phyloP scores from a whole-genome alignment of 2,797 vertebrate genomes.

The Lateolabrax maculatus region DNA sequence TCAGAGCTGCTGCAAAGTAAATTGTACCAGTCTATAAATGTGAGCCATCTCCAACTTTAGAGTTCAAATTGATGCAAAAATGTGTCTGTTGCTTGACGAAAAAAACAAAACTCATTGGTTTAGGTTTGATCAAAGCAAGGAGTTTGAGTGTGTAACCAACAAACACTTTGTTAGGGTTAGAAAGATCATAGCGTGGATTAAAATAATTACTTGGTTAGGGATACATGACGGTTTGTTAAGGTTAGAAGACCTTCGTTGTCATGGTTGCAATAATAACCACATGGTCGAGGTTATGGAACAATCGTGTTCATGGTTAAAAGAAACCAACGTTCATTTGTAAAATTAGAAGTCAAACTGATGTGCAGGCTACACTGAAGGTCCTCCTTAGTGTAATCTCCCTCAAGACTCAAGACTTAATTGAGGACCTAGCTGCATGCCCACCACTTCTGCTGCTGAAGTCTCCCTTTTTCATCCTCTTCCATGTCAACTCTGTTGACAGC shows the following conservation, averaged over 20 bases:
- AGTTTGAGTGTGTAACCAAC: background rate
- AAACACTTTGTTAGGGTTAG: background rate
- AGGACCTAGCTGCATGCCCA: conserved; percentile 28
- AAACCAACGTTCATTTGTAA: background rate
- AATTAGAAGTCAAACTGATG: no score
- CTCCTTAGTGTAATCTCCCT: conserved; percentile 35
- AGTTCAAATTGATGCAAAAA: background rate
- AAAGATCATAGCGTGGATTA: background rate
- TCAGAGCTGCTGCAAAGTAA: conserved; percentile 13
- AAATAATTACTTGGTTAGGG: background rate
- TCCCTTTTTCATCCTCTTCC: conserved; percentile 26
- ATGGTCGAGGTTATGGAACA: background rate
- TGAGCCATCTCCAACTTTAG: background rate
- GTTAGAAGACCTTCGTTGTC: background rate
- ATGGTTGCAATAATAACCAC: background rate
- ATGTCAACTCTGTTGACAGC: conserved; percentile 5
- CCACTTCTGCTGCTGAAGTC: conserved; percentile 25
- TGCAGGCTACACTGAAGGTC: background rate
- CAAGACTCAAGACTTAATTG: conserved; percentile 24
- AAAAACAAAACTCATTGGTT: conserved; percentile 3
- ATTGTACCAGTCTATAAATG: conserved; percentile 5
- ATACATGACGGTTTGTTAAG: background rate
- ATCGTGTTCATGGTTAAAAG: background rate
- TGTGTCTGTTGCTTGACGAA: background rate
- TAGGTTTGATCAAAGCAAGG: background rate